Conservation (phyloP, 2,888 invertebrate species). For the Polyommatus icarus region DNA sequence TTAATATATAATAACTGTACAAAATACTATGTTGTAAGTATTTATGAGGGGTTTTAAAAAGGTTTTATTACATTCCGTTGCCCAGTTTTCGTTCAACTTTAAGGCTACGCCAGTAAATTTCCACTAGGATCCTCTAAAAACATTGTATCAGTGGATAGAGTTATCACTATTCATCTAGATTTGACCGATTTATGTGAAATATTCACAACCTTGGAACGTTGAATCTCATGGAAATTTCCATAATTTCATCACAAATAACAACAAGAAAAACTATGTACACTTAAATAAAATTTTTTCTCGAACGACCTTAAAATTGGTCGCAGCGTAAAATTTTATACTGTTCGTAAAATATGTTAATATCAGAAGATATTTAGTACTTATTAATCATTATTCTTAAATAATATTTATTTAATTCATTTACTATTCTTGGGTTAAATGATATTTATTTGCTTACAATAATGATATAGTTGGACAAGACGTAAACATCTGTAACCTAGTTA, state of each 20-base stretch:
- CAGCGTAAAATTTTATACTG: not conserved
- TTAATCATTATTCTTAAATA: not conserved
- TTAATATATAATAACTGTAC: constrained; percentile 4
- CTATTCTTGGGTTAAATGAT: not conserved
- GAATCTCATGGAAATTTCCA: not conserved
- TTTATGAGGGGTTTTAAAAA: not conserved
- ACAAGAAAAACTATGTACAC: not conserved
- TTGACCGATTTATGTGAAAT: not conserved
- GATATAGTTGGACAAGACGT: constrained; percentile 38
- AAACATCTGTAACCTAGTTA: constrained; percentile 51
- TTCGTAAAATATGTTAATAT: not conserved
- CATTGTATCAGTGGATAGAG: not conserved
- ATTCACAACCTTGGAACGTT: not conserved
- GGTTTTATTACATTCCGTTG: not conserved
- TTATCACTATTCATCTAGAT: not conserved
- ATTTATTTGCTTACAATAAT: constrained; percentile 35
- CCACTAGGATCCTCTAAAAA: not conserved
- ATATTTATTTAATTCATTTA: not conserved
- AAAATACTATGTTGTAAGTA: not conserved
- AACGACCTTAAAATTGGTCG: not conserved
- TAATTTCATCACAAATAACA: not conserved
- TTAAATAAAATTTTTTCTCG: not conserved
- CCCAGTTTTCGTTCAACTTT: not conserved
- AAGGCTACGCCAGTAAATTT: not conserved
- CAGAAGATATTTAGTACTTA: not conserved